A percentile compares a stretch with the other conserved stretches of the same genome.
phyloP scores from a whole-genome alignment of 2,113 vertebrate genomes.

The Drymodes brunneopygia region DNA sequence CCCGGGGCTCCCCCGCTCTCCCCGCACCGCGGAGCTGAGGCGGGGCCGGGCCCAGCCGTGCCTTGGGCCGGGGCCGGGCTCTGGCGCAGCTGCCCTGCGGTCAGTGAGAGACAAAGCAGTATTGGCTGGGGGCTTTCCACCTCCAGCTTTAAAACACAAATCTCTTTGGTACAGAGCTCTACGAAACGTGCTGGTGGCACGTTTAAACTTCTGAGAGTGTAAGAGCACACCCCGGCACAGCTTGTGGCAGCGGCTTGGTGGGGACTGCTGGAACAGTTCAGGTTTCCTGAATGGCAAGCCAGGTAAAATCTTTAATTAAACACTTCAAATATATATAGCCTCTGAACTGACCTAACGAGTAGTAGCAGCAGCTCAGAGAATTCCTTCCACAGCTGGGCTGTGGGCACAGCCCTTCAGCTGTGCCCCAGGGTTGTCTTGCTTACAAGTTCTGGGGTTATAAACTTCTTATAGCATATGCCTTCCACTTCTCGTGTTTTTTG shows the following conservation, averaged over 20 bases:
- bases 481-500: neutral
- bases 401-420: neutral
- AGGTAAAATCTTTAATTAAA: neutral
- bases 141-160: too few relatives aligned
- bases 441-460: neutral
- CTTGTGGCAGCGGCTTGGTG: neutral
- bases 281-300: conserved; percentile 1
- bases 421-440: neutral
- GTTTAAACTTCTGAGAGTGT: neutral
- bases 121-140: too few relatives aligned
- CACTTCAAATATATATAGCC: accelerated
- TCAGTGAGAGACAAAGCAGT: too few relatives aligned
- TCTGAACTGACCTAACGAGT: neutral
- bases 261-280: neutral
- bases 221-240: neutral
- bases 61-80: neutral
- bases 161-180: neutral
- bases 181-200: neutral
- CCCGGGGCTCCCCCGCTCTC: neutral
- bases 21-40: neutral
- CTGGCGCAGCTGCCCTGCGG: neutral
- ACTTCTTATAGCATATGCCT: neutral
- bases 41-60: neutral
- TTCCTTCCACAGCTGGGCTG: neutral
- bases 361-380: neutral